These are phyloP conservation scores for Leistus spinibarbis DNA, from an alignment of 2,888 invertebrate genomes.

Conservation along the genomic window DNA sequence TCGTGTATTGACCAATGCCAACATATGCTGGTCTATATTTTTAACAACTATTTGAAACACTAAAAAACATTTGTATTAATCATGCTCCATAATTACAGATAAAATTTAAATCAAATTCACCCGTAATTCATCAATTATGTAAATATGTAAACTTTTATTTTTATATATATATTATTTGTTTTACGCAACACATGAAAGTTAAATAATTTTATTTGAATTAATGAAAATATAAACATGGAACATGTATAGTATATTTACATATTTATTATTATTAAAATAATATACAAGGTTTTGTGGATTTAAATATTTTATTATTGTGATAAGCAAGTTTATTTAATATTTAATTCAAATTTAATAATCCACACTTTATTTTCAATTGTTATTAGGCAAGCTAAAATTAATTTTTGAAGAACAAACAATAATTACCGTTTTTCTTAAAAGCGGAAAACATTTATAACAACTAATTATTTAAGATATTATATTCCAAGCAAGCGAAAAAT, in stretches of 20 bases:
- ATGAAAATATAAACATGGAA: neutral
- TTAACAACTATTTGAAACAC: neutral
- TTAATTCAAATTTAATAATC: neutral
- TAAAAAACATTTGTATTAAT: neutral
- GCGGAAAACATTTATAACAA: too few relatives aligned
- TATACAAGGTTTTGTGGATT: neutral
- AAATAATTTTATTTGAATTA: neutral
- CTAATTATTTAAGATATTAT: too few relatives aligned
- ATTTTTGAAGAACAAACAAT: too few relatives aligned
- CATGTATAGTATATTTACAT: neutral
- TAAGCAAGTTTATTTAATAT: neutral
- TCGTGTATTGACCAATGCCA: neutral
- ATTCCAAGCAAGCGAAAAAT: too few relatives aligned
- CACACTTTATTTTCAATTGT: neutral
- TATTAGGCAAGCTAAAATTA: neutral
- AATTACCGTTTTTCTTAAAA: too few relatives aligned
- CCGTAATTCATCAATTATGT: neutral
- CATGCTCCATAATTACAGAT: neutral
- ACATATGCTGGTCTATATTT: neutral
- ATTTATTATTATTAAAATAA: neutral
- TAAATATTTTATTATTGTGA: neutral
- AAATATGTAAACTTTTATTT: neutral
- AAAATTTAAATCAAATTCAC: neutral
- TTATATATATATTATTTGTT: neutral
- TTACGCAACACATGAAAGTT: neutral